Base-by-base conservation (phyloP, 1,140 invertebrate species). In the Maniola jurtina region DNA sequence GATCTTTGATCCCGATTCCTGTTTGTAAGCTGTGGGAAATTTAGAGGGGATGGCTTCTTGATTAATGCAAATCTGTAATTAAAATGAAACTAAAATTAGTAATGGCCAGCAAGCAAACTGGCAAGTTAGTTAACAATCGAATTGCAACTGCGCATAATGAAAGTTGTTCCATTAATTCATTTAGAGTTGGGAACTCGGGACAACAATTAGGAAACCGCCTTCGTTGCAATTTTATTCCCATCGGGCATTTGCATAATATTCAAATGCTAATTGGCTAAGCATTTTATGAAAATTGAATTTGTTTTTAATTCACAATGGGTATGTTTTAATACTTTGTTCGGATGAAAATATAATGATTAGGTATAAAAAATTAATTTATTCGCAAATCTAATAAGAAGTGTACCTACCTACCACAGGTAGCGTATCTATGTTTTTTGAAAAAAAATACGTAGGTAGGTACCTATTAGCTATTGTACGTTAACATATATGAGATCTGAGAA, bases 201-300 rank as follows among this genome's bases (percentile, higher is more conserved):
- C 52, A 55, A 55, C 52, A 55, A 55, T 55, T 55, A 55, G 52
- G 52, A 55, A 55, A 34, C 52, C 52, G 52, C 52, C 52, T 55
- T 14, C 52, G 52, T 55, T 55, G 52, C 52, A 55, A 55, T 55
- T 55, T 55, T 55, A 55, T 55, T 55, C 52, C 16, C 52, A 55
- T 55, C 33, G 52, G 33, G 25, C 52, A 55, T 55, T 55, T 55
- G 52, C 52, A 55, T 55, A 55, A 55, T 55, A 55, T 34, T 55
- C 52, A 34, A 55, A 55, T 55, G 52, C 52, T 55, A 55, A 55
- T 55, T 55, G 52, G 52, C 52, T 55, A 55, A 55, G 52, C 52
- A 55, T 55, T 55, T 55, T 34, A 34, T 25, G 52, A 55, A 55
- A 55, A 34, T 34, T 11, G n/a, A 55, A 55, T 55, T 55, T 11